These are phyloP conservation scores for Etheostoma nigrum DNA, from an alignment of 2,797 vertebrate genomes.

Conservation along the genomic window DNA sequence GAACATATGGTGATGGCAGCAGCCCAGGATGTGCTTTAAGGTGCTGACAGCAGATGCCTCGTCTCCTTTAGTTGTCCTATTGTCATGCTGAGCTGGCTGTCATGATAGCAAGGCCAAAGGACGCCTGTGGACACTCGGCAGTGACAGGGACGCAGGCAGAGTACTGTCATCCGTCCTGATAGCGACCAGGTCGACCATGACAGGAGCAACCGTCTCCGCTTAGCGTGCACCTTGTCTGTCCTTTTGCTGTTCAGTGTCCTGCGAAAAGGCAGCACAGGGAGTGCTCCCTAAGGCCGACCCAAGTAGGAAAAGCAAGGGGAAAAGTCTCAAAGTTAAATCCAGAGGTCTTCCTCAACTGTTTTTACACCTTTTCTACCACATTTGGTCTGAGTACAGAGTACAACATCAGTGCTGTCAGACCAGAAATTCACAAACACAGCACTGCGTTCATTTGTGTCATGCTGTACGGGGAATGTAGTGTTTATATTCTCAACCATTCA, in stretches of 20 bases:
- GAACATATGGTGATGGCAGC: constrained; percentile 48
- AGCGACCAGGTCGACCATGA: constrained; percentile 62
- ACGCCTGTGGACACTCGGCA: constrained; percentile 54
- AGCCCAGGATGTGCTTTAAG: constrained; percentile 38
- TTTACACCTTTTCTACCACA: constrained; percentile 12
- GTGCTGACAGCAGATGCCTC: constrained; percentile 49
- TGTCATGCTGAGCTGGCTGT: constrained; percentile 68
- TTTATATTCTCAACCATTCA: constrained; percentile 10
- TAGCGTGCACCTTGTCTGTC: constrained; percentile 58
- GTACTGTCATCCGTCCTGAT: constrained; percentile 64
- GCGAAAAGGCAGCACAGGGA: constrained; percentile 46
- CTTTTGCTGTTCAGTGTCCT: constrained; percentile 57
- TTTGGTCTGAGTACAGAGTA: neutral
- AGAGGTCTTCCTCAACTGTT: neutral
- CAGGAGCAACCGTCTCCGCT: constrained; percentile 67
- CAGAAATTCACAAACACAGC: neutral
- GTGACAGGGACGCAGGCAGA: constrained; percentile 36
- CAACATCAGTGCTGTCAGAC: constrained; percentile 9
- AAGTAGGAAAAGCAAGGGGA: constrained; percentile 5
- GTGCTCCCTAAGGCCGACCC: constrained; percentile 44
- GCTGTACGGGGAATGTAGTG: neutral
- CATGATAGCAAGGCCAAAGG: constrained; percentile 48
- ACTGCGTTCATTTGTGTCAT: neutral
- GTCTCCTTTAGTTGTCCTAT: constrained; percentile 52
- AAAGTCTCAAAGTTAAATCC: neutral